Base-by-base conservation (phyloP, 2,888 invertebrate genomes). In the Acanthosepion esculentum region DNA sequence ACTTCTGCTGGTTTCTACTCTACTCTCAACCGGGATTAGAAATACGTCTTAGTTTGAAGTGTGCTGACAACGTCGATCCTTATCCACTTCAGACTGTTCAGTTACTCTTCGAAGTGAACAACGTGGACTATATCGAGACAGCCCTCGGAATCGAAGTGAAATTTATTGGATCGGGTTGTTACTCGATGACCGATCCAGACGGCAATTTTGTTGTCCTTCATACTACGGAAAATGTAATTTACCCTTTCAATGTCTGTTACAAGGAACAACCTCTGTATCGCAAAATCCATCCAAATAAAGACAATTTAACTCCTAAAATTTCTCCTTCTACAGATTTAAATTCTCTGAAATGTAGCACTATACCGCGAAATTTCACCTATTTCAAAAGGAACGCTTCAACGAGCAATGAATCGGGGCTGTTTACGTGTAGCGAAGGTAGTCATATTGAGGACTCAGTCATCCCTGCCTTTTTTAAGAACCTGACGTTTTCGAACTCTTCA, bases 1-100 rank as follows among this genome's bases (percentile, higher is more conserved):
- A 96, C 53, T 97, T 97, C 94, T 96, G 96, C 94, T 95, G 96
- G 91, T 97, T 97, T 95, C 95, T 96, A 26, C 94, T 96, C 12
- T 96, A 96, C 94, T 94, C 95, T 23, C 95, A 96, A 78, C 95
- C 95, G 10, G 96, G 96, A 26, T 91, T 96, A 23, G 96, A 96
- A 94, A 95, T 96, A 94, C 96, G 96, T 92, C 94, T 96, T 78
- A 96, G 96, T 15, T 94, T 96, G 26, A 97, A 97, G 95, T 95
- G 96, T 41, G 96, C 96, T 48, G 95, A 95, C 55, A 95, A 96
- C 78, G 95, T 97, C 8, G 95, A 95, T 48, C 96, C 97, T 0
- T 95, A 95, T 48, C 96, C 96, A 26, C 94, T 95, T 5, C 94
- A 96, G 6, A 95, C 96, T 26, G 96, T 96, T 6, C 96, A 95